Base-by-base conservation (phyloP, 2,888 invertebrate genomes). In the Gymnosoma rotundatum region DNA sequence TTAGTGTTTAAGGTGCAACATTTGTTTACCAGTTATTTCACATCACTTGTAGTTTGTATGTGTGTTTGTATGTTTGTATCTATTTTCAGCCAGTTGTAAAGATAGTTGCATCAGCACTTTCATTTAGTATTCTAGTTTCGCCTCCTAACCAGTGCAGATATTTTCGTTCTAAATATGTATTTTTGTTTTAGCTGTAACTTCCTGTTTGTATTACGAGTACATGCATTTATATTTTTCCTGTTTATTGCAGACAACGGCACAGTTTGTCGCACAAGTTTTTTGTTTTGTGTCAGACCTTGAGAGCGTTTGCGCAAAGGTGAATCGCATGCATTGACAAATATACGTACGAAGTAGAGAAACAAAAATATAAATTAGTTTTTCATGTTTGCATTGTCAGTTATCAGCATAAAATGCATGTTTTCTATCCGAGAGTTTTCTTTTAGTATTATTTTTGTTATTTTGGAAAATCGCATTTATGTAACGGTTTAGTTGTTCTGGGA, bases 281-380 rank as follows among this genome's bases (percentile, higher is more conserved):
- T 60, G 8, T 9, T 76, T 38, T 21, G 20, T 16, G 54, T 60
- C 63, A 69, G 64, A 78, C 78, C 73, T 66, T 63, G 52, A 79
- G 63, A 73, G 83, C 64, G 36, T 52, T 52, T 52, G 50, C 9
- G 50, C 18, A 60, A 80, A 80, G 72, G 80, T 70, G 80, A 80
- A 74, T 78, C 21, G 36, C 61, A 54, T 78, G 81, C 74, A 73
- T 74, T 81, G 50, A 60, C 36, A 48, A 70, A 73, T 74, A 61
- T 52, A 63, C 80, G 86, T 58, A 42, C 38, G 45, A 60, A 32
- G 60, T n/a, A 73, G 56, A 54, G 66, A 52, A 79, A 79, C 58
- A 67, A 86, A 89, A 88, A 89, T 91, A 91, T 91, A 91, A 91
- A 91, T 91, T 91, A 91, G 91, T 91, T 91, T 91, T 91, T 86